phyloP scores from a whole-genome alignment of 2,113 vertebrate genomes.

The Mus spicilegus region DNA sequence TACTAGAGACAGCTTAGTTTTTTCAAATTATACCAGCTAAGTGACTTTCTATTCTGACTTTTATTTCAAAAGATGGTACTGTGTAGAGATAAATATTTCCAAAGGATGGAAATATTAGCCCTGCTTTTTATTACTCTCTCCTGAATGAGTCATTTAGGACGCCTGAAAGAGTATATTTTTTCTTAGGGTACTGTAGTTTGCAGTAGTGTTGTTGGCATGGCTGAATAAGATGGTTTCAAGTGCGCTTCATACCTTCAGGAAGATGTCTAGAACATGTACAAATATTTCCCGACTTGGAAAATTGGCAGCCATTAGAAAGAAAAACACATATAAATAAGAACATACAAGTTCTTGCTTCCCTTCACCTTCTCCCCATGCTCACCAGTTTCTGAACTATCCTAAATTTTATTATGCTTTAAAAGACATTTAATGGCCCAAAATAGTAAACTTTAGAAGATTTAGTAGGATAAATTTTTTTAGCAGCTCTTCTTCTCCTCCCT shows the following conservation, averaged over 20 bases:
- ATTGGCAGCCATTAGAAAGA: slow-evolving; percentile 76
- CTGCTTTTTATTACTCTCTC: slow-evolving; percentile 73
- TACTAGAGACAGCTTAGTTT: slow-evolving; percentile 63
- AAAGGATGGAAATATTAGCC: slow-evolving; percentile 76
- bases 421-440: slow-evolving; percentile 46
- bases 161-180: slow-evolving; percentile 76
- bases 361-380: slow-evolving; percentile 45
- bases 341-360: slow-evolving; percentile 70
- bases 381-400: slow-evolving; percentile 65
- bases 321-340: slow-evolving; percentile 78
- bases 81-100: slow-evolving; percentile 79
- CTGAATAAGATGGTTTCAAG: slow-evolving; percentile 72
- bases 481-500: neutral
- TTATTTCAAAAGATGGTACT: slow-evolving; percentile 51
- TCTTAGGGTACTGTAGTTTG: slow-evolving; percentile 69
- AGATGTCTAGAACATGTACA: slow-evolving; percentile 79
- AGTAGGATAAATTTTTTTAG: slow-evolving; percentile 2
- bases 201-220: slow-evolving; percentile 73
- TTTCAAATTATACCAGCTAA: slow-evolving; percentile 73
- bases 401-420: slow-evolving; percentile 64
- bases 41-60: slow-evolving; percentile 67
- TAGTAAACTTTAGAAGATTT: slow-evolving; percentile 55
- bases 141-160: slow-evolving; percentile 80
- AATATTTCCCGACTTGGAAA: slow-evolving; percentile 79
- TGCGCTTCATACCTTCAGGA: slow-evolving; percentile 76